These are phyloP conservation scores for Acronicta psi DNA, from an alignment of 2,888 invertebrate species.

Conservation along the genomic window DNA sequence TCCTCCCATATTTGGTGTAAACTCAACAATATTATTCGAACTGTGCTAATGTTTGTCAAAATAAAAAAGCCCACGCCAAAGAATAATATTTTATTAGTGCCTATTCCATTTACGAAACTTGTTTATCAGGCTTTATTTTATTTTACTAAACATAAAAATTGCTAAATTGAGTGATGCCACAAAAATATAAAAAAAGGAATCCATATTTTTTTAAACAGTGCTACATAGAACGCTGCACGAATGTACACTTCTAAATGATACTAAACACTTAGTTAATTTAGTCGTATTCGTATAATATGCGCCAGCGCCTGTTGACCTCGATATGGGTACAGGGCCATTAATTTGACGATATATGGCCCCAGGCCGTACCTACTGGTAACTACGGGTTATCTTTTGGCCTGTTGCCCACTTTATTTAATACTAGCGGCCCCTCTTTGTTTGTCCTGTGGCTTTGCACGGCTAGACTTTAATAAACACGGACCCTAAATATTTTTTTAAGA, in stretches of 20 bases:
- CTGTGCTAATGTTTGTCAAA: slow-evolving; percentile 1
- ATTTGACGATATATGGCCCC: slow-evolving; percentile 49
- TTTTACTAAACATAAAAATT: too few species aligned
- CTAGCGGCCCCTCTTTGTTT: too few species aligned
- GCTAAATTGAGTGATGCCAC: background rate
- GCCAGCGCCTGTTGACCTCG: slow-evolving; percentile 53
- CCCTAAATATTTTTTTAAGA: too few species aligned
- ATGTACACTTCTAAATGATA: slow-evolving; percentile 10
- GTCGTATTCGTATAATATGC: slow-evolving; percentile 25
- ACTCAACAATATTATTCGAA: background rate
- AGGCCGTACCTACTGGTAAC: slow-evolving; percentile 16
- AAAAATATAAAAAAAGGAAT: background rate
- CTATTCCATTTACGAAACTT: slow-evolving; percentile 5
- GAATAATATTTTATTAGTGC: background rate
- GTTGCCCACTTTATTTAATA: slow-evolving; percentile 17
- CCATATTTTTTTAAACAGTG: background rate
- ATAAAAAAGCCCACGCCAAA: background rate
- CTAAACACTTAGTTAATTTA: slow-evolving; percentile 23
- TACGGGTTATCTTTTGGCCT: slow-evolving; percentile 24
- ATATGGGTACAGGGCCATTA: slow-evolving; percentile 47
- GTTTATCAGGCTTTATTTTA: background rate
- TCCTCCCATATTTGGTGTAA: background rate
- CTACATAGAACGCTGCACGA: background rate
- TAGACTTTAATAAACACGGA: too few species aligned
- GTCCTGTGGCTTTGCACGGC: too few species aligned